Evolutionary conservation across 2,888 invertebrate genomes (phyloP), one percentile per base, ranked within the genome.

Genomic region (Caenorhabditis parvicauda): DNA sequence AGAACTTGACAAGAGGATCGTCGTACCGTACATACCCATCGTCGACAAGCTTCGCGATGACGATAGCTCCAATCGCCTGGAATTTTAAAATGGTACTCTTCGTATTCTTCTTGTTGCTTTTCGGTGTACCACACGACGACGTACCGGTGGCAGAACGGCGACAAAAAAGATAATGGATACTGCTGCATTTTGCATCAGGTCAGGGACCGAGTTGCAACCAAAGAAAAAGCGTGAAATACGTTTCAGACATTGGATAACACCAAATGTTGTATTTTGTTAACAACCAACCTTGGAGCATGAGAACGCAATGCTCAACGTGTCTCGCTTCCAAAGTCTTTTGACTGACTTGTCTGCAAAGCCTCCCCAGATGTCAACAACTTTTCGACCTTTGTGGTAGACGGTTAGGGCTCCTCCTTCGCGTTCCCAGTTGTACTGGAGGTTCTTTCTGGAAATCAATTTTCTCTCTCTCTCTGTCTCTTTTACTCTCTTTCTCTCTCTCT

Each of bases 311-410:
- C 52, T 67, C 47, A 74, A 51, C 5, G 76, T 76, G 59, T 76
- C 62, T 24, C 63, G 45, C n/a, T 54, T 63, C 77, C 77, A 77
- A 24, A 56, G 49, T 22, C 75, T 47, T 28, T 59, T 57, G 21
- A 64, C 53, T 49, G 66, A 65, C 24, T 49, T 38, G 42, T 77
- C 77, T 1, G 82, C 81, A 61, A 80, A 82, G 5, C 84, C 84
- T 49, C 83, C 84, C 82, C 82, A 83, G n/a, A 84, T 46, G 61
- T 83, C 82, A 4, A 82, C 82, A 52, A 70, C 70, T 37, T 62
- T 64, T 24, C 41, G 45, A 14, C 82, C 82, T 60, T 77, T 75
- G 62, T 82, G 76, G 56, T 82, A 84, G 6, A 82, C 82, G 17
- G 71, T 62, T 64, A 83, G 82, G 35, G 81, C 78, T 1, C 77